A percentile compares a stretch with the other conserved stretches of the same genome.
Conservation (phyloP, 2,797 vertebrate species). For the Xenopus petersii region DNA sequence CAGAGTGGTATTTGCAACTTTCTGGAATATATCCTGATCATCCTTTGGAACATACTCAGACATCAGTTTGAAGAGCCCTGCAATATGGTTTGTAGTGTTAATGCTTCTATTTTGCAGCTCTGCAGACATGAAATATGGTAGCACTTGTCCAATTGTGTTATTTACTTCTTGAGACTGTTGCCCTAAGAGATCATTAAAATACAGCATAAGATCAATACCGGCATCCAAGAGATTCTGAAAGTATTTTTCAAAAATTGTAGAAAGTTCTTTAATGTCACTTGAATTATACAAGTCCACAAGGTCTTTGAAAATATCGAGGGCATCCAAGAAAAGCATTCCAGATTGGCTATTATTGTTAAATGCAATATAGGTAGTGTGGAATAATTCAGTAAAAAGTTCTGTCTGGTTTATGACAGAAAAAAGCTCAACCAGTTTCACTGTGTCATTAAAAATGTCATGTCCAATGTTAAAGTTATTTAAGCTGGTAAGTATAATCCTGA, state of each 20-base stretch:
- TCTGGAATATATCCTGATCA: conserved; percentile 18
- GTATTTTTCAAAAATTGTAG: conserved; percentile 21
- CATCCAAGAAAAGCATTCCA: conserved; percentile 3
- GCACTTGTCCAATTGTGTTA: conserved; percentile 1
- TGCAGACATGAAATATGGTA: conserved; percentile 14
- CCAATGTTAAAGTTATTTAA: background rate
- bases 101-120: conserved; percentile 9
- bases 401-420: conserved; percentile 8
- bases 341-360: conserved; percentile 4
- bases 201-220: background rate
- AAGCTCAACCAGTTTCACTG: conserved; percentile 5
- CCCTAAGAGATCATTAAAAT: conserved; percentile 16
- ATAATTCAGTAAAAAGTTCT: background rate
- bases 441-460: conserved; percentile 5
- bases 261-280: conserved; percentile 25
- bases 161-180: background rate
- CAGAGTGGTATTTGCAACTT: conserved; percentile 29
- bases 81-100: conserved; percentile 3
- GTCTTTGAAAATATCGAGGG: conserved; percentile 17
- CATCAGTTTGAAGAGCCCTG: conserved; percentile 6
- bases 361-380: background rate
- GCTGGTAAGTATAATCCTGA: conserved; percentile 16
- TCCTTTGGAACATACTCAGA: conserved; percentile 7
- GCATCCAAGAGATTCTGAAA: background rate
- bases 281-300: conserved; percentile 10